Evolutionary conservation across 2,797 vertebrate species (phyloP).

Genomic region (Enteromius afrohamiltoni): DNA sequence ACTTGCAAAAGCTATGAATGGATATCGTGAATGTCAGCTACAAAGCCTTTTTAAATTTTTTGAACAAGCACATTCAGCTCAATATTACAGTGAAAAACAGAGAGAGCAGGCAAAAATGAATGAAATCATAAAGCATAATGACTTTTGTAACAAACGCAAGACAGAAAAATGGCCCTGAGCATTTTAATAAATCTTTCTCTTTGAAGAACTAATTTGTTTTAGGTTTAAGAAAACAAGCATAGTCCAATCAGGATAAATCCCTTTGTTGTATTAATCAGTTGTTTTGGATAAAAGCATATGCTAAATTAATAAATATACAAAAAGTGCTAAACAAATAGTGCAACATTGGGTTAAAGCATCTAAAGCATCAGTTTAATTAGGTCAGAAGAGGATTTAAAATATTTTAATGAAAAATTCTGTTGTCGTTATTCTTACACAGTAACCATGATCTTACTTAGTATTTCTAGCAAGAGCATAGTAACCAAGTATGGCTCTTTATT

Average conservation of each 20-base stretch:
- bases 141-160: neutral
- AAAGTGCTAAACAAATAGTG: neutral
- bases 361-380: neutral
- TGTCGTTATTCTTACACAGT: neutral
- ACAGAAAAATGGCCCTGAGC: neutral
- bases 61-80: neutral
- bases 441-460: neutral
- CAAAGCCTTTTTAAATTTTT: neutral
- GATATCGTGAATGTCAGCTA: neutral
- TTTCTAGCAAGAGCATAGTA: neutral
- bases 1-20: neutral
- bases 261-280: neutral
- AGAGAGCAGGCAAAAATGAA: neutral
- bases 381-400: neutral
- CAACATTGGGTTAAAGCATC: neutral
- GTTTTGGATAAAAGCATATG: neutral
- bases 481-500: neutral
- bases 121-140: neutral
- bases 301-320: neutral
- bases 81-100: neutral
- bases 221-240: neutral
- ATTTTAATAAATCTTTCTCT: neutral
- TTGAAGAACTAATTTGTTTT: neutral
- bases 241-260: neutral
- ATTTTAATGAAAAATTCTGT: neutral